phyloP scores from a whole-genome alignment of 1,140 invertebrate species.

The Kradibia gibbosae region DNA sequence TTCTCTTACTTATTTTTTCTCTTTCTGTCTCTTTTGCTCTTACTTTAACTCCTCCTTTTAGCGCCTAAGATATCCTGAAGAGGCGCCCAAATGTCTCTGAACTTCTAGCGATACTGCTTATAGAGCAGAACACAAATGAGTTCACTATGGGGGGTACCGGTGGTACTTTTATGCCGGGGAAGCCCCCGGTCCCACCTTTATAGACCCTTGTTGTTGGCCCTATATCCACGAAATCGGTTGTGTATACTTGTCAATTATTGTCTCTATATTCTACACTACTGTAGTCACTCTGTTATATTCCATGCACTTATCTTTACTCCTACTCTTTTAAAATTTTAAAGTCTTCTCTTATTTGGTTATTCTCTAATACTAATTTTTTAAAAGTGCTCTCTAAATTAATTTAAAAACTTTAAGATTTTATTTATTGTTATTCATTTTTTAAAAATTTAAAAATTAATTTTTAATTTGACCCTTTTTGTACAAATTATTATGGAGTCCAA shows the following conservation, averaged over 20 bases:
- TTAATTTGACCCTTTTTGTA: too few species aligned
- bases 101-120: background rate
- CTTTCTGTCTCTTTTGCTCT: background rate
- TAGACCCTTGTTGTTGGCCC: background rate
- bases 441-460: too few species aligned
- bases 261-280: background rate
- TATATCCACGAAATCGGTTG: background rate
- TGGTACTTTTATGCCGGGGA: conserved; percentile 42
- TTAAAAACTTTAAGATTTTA: too few species aligned
- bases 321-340: too few species aligned
- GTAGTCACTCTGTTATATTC: background rate
- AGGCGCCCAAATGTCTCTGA: background rate
- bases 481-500: too few species aligned
- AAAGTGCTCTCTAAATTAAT: too few species aligned
- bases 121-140: background rate
- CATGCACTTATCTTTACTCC: too few species aligned
- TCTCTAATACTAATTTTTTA: too few species aligned
- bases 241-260: background rate
- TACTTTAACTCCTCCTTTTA: background rate
- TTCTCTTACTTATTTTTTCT: conserved; percentile 6
- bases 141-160: conserved; percentile 12
- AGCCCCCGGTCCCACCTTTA: conserved; percentile 25
- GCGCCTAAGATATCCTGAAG: background rate
- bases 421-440: too few species aligned
- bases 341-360: too few species aligned